Evolutionary conservation across 2,888 invertebrate genomes (phyloP), one percentile per base, ranked within the genome.

Genomic region (Lasioglossum zephyrum): DNA sequence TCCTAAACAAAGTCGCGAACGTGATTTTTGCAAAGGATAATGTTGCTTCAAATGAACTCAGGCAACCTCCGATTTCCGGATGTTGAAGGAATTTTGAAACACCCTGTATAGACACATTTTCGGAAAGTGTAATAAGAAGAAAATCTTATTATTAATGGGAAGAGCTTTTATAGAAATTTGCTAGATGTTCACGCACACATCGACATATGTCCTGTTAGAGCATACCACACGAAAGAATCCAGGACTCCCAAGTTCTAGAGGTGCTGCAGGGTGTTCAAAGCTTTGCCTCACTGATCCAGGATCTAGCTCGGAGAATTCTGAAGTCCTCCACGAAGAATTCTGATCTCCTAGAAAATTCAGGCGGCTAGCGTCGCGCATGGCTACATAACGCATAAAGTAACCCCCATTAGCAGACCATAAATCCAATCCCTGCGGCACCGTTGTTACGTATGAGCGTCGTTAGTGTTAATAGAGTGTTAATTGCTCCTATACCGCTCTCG

Each of bases 381-480:
- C 90, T 90, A 92, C 92, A 91, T 92, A 92, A 92, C 92, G 91
- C 94, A 94, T 94, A 94, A 94, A 94, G 94, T 93, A 93, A 94
- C 93, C 93, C 93, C 93, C 93, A 94, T 94, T 94, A 94, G 92
- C 94, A 92, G 94, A 93, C 93, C 94, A 94, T 94, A 94, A 94
- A 94, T 94, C 94, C 92, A 93, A 92, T 89, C 92, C 88, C 90
- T 84, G 92, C 91, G 86, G 90, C 91, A 87, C 89, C 92, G 92
- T 92, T 92, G 94, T 95, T 95, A 94, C 94, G 95, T 94, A 95
- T 94, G 95, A 93, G 94, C 94, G 92, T 94, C 95, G 94, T 95
- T 95, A 95, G 93, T 94, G 94, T 94, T 95, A 95, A 95, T 95
- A 94, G 95, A 95, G 95, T 95, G 95, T 94, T 95, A 95, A 95